Evolutionary conservation across 2,797 vertebrate species (phyloP), one percentile per base, ranked within the genome.

Genomic region (Harpagifer antarcticus): DNA sequence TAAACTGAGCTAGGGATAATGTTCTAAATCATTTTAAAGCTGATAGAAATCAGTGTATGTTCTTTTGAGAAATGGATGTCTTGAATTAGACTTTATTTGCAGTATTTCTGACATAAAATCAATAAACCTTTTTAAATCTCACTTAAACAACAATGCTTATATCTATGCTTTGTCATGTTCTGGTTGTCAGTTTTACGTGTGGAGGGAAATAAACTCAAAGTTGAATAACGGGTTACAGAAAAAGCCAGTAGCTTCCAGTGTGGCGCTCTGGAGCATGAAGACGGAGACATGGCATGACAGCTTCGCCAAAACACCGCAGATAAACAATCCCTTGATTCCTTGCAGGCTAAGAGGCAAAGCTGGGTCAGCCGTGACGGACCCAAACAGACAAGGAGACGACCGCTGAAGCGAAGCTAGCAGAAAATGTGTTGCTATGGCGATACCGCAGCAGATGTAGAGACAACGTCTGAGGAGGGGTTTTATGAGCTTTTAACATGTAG

Each of bases 351-450:
- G 49, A 42, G 9, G 69, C 53, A 11, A 44, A 4, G n/a, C 58
- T 0, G 11, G 72, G 75, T 81, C 77, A 72, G 69, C 62, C 19
- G 52, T 69, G 79, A 88, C 0, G 6, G 79, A 84, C 72, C 20
- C 19, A 69, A 86, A 9, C 65, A 33, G 74, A 85, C 84, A 78
- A 1, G 20, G 15, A 48, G 48, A 59, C 74, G 13, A 45, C 20
- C 53, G 16, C 19, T 37, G 9, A 12, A 69, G 61, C 72, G 54
- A 44, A 20, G 3, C 59, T 54, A 50, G 61, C 59, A 5, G 37
- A 3, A 40, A 57, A 1, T 74, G 19, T 9, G 64, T 60, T 70
- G 54, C 37, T 13, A 19, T 9, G 61, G 52, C 1, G 40, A 60
- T 31, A 31, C 47, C 9, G 47, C 27, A 58, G 66, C 3, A 27